Percentiles rank a stretch among this genome's conserved stretches.
These are phyloP conservation scores for Charadrius vociferus DNA, from an alignment of 2,113 vertebrate genomes.

Conservation along the genomic window DNA sequence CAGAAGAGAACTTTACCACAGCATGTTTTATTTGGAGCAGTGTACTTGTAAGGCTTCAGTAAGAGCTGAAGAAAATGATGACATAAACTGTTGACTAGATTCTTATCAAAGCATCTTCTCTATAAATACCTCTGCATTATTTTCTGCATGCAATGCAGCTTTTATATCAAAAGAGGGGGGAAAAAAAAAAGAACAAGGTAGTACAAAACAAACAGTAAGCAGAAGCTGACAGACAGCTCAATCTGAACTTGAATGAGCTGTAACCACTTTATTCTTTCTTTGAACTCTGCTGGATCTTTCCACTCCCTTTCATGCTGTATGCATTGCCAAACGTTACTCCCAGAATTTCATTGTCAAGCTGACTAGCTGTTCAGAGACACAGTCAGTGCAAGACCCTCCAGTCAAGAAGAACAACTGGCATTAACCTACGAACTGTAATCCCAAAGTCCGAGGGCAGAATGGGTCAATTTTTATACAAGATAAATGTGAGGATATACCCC, in stretches of 20 bases:
- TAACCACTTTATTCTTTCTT: neutral
- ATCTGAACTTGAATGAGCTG: neutral
- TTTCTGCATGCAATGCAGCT: neutral
- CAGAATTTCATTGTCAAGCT: neutral
- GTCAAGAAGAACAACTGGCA: neutral
- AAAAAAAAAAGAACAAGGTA: neutral
- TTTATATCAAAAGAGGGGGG: neutral
- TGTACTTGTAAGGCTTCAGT: neutral
- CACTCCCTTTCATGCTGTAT: neutral
- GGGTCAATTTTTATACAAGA: fast-evolving
- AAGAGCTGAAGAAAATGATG: neutral
- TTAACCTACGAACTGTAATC: neutral
- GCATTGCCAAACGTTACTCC: neutral
- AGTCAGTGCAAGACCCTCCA: neutral
- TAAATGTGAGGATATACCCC: neutral
- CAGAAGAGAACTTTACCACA: neutral
- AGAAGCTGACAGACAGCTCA: neutral
- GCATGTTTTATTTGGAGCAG: neutral
- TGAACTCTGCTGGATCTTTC: neutral
- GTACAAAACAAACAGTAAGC: neutral
- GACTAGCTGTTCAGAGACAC: neutral
- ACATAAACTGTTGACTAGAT: neutral
- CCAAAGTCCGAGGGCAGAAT: neutral
- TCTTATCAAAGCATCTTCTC: neutral
- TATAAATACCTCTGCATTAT: neutral